Base-by-base conservation (phyloP, 2,888 invertebrate genomes). In the Hoplodrina ambigua region DNA sequence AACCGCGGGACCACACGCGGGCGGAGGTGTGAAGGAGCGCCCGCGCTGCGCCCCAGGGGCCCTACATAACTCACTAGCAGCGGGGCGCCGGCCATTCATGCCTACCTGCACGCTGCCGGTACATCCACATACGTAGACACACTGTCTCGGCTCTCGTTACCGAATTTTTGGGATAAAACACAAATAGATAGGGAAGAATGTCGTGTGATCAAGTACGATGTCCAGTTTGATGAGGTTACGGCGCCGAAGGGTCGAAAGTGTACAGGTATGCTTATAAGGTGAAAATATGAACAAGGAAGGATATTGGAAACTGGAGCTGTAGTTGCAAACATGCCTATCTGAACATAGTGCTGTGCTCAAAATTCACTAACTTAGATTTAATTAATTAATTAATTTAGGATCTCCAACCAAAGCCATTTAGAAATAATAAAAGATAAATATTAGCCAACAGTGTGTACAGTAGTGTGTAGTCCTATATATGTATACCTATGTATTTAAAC, bases 1-100 rank as follows among this genome's bases (percentile, higher is more conserved):
- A 94, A 94, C 87, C 93, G 91, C 90, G 90, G 83, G 96, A 96
- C 96, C 96, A 96, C 96, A 96, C 96, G 96, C 96, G 95, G 94
- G 91, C 92, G 94, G 94, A 95, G 95, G 95, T 95, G 95, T 95
- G 95, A 95, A 95, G 94, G 94, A 93, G 92, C 90, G 92, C 87
- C 90, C 85, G 87, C 88, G 85, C 84, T 82, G 91, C 93, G 89
- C 94, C 91, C 91, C 94, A 92, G 94, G 95, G 95, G 94, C 92
- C 91, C 89, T 89, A 78, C 94, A 96, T 95, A 95, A 95, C 94
- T 95, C 95, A 95, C 92, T 91, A 88, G 87, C 94, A 94, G 94
- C 95, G 94, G 96, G 96, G 94, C 94, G 95, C 94, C 94, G 85
- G 89, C 92, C 94, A 94, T 94, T 94, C 95, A 94, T 94, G 91